Evolutionary conservation across 2,888 invertebrate species (phyloP), one percentile per base, ranked within the genome.

Genomic region (Tillus elongatus): DNA sequence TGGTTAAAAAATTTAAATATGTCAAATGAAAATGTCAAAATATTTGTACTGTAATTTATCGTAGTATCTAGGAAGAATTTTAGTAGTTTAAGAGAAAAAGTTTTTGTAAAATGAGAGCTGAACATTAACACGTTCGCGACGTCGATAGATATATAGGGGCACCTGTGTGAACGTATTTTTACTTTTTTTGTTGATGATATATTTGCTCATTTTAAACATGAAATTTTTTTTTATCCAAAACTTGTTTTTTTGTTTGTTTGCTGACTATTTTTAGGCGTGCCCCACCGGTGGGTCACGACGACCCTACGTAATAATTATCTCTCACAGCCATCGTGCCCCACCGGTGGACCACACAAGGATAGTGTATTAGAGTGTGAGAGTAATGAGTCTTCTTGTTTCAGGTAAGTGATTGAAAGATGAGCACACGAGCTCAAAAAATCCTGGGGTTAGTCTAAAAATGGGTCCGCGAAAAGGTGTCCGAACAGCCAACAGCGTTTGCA

Each of bases 311-410:
- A 19, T 19, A 19, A 19, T 19, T 19, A 19, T 19, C 24, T 19
- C 24, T 19, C 24, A 19, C n/a, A 19, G 24, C n/a, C 24, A n/a
- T 19, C 24, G 24, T 19, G 24, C n/a, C 24, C 24, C 24, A 19
- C 24, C n/a, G 24, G 24, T 19, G 24, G 24, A n/a, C n/a, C 24
- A 19, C 24, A n/a, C 24, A 19, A n/a, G 24, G 24, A 19, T 19
- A 19, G n/a, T 19, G 6, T 19, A 19, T n/a, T 19, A 19, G 24
- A 19, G n/a, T 19, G 24, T 8, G 6, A 6, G n/a, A n/a, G n/a
- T 8, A 19, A 19, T 19, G 24, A 19, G 6, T 19, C 6, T 19
- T 19, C 6, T 19, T n/a, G 24, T 19, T 19, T 19, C 24, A 19
- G 24, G n/a, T 19, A 19, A n/a, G n/a, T n/a, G n/a, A 19, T 19